Evolutionary conservation across 2,113 vertebrate genomes (phyloP).

Genomic region (Tragelaphus scriptus): DNA sequence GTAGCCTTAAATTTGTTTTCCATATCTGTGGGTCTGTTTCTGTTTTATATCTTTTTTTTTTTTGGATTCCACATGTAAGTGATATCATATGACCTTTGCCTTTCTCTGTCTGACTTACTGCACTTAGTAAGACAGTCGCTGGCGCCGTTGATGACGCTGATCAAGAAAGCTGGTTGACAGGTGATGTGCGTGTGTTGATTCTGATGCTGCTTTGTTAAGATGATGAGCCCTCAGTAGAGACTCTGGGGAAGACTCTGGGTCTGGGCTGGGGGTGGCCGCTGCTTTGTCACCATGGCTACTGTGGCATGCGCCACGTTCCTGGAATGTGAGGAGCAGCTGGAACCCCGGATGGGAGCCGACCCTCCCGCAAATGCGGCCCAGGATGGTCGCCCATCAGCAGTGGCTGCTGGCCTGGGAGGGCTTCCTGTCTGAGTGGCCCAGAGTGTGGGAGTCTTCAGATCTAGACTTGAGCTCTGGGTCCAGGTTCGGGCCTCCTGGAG

Average conservation of each 20-base stretch:
- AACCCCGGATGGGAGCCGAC: neutral
- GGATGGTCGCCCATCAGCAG: neutral
- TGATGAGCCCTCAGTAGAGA: accelerated
- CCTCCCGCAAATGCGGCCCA: accelerated
- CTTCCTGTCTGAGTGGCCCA: too few species aligned
- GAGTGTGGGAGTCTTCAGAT: neutral
- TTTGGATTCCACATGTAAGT: neutral
- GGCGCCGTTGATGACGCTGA: accelerated
- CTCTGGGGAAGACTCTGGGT: accelerated
- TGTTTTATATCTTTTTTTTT: neutral
- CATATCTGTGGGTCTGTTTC: neutral
- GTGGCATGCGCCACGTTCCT: accelerated
- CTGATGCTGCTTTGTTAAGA: too few species aligned
- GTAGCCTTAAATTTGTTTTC: too few species aligned
- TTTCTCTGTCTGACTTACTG: neutral
- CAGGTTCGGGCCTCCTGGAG: accelerated
- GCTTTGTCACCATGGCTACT: accelerated
- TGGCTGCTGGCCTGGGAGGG: neutral
- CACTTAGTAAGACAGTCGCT: neutral
- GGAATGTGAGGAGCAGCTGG: too few species aligned
- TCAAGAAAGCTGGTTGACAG: neutral
- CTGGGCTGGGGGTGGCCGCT: too few species aligned
- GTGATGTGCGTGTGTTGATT: accelerated
- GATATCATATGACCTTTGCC: accelerated
- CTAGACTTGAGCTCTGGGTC: too few species aligned